phyloP scores from a whole-genome alignment of 1,140 invertebrate species.

The Drosophila kurseongensis region DNA sequence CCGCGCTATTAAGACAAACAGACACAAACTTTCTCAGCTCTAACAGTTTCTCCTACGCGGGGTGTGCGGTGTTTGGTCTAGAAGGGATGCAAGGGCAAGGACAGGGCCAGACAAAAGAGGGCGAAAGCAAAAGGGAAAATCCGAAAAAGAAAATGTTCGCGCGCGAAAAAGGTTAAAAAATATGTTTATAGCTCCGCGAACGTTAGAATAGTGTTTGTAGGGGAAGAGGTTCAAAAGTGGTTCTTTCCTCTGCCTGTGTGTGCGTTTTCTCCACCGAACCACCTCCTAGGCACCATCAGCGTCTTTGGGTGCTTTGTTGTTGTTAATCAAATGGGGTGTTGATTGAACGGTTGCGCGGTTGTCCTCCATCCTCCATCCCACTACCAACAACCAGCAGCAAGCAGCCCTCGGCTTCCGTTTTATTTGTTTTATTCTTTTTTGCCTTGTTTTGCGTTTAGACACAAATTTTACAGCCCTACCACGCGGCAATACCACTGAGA shows the following conservation, averaged over 20 bases:
- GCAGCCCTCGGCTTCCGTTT: constrained; percentile 11
- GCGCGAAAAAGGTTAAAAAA: constrained; percentile 79
- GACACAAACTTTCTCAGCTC: constrained; percentile 55
- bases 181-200: constrained; percentile 81
- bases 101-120: constrained; percentile 3
- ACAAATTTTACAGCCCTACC: constrained; percentile 72
- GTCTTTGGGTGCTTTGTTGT: constrained; percentile 35
- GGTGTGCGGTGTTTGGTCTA: no score
- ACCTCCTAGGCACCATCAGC: constrained; percentile 9
- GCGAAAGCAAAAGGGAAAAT: constrained; percentile 21
- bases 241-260: background rate
- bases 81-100: constrained; percentile 22
- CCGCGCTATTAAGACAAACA: constrained; percentile 34
- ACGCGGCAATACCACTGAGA: constrained; percentile 18
- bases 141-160: constrained; percentile 68
- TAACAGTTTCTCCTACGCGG: constrained; percentile 44
- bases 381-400: background rate
- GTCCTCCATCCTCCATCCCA: background rate
- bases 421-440: constrained; percentile 53
- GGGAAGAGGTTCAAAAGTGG: no score
- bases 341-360: constrained; percentile 73
- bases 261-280: background rate
- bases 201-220: constrained; percentile 79
- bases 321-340: constrained; percentile 81
- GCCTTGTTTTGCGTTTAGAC: constrained; percentile 74